phyloP scores from a whole-genome alignment of 2,113 vertebrate species.

The Rallus limicola region DNA sequence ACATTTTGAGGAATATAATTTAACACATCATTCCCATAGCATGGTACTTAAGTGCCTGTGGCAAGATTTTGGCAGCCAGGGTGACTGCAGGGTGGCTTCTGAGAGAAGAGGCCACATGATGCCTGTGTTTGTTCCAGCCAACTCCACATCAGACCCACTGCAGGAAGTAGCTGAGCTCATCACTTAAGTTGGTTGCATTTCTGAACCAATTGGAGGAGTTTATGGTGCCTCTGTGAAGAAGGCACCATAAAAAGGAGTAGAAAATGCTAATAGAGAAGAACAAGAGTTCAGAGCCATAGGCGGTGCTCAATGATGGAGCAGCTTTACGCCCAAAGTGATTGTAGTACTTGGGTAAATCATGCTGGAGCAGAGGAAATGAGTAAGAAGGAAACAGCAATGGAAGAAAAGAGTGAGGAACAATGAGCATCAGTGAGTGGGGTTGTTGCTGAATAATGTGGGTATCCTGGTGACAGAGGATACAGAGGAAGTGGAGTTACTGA shows the following conservation, averaged over 20 bases:
- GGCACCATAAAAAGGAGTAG: neutral
- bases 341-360: neutral
- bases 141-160: neutral
- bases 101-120: neutral
- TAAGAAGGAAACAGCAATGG: neutral
- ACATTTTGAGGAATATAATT: neutral
- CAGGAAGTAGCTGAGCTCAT: neutral
- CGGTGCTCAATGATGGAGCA: neutral
- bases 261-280: neutral
- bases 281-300: neutral
- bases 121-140: neutral
- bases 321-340: neutral
- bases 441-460: no score
- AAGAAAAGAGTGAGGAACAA: neutral
- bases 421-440: neutral
- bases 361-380: neutral
- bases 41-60: rapidly evolving
- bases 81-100: neutral
- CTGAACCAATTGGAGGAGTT: neutral
- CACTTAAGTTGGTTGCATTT: neutral
- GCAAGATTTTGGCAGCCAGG: neutral
- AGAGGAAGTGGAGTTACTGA: no score
- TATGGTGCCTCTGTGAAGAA: neutral
- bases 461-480: no score
- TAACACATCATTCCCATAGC: neutral